Conservation (phyloP, 2,797 vertebrate species). For the Cyclura pinguis region DNA sequence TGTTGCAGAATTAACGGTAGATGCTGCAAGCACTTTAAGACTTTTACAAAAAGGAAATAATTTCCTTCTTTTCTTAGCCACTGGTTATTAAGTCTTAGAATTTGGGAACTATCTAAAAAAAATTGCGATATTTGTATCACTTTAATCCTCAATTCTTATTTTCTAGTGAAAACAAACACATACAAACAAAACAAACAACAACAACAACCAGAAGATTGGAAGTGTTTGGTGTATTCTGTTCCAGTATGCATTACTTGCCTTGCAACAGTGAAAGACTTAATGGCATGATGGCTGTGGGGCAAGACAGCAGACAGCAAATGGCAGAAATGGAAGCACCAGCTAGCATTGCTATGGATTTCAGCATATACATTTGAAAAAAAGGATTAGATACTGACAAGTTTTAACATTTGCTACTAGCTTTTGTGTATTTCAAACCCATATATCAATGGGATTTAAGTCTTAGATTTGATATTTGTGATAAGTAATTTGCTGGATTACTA, state of each 20-base stretch:
- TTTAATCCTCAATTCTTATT: background rate
- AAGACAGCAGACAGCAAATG: background rate
- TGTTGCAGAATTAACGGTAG: too few species aligned
- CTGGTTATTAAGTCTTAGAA: background rate
- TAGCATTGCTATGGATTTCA: slow-evolving; percentile 62
- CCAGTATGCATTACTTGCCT: background rate
- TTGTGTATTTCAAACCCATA: slow-evolving; percentile 66
- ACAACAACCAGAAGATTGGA: background rate
- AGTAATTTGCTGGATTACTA: slow-evolving; percentile 73
- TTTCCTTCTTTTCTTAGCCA: background rate
- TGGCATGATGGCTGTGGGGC: background rate
- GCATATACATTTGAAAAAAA: slow-evolving; percentile 55
- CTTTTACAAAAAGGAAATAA: background rate
- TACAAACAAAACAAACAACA: too few species aligned
- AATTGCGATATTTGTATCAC: background rate
- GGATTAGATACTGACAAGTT: slow-evolving; percentile 65
- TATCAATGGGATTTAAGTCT: slow-evolving; percentile 73
- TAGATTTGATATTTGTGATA: slow-evolving; percentile 73
- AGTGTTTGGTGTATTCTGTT: slow-evolving; percentile 2
- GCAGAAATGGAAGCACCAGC: slow-evolving; percentile 17
- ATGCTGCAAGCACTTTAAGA: background rate
- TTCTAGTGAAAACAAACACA: background rate
- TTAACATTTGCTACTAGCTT: slow-evolving; percentile 72
- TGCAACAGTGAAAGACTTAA: slow-evolving; percentile 12
- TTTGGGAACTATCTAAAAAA: background rate